These are phyloP conservation scores for Adelognathus sp. DNA, from an alignment of 2,888 invertebrate genomes.

Conservation along the genomic window DNA sequence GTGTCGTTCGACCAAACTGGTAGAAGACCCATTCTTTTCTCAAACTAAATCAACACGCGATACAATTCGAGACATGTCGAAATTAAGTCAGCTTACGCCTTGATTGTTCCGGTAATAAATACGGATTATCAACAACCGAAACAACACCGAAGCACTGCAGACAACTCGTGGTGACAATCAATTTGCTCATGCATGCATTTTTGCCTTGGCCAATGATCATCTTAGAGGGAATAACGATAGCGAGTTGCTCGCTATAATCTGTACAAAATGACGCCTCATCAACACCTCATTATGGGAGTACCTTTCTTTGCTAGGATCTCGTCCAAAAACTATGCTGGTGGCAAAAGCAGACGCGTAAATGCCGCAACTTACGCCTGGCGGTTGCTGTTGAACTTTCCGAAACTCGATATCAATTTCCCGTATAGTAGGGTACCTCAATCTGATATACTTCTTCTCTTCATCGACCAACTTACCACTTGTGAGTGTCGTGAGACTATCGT, in stretches of 20 bases:
- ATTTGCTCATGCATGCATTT: background rate
- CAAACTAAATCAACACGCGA: too few species aligned
- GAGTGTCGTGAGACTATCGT: slow-evolving; percentile 48
- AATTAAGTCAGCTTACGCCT: too few species aligned
- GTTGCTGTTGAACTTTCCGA: slow-evolving; percentile 35
- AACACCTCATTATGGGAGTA: slow-evolving; percentile 35
- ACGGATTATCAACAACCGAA: too few species aligned
- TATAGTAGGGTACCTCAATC: slow-evolving; percentile 42
- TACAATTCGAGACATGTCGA: too few species aligned
- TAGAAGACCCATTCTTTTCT: too few species aligned
- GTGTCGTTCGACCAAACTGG: too few species aligned
- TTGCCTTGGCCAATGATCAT: background rate
- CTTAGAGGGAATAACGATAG: slow-evolving; percentile 39
- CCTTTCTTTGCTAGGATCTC: slow-evolving; percentile 34
- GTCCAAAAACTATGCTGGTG: slow-evolving; percentile 47
- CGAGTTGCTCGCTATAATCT: slow-evolving; percentile 24
- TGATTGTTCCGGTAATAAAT: too few species aligned
- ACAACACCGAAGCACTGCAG: too few species aligned
- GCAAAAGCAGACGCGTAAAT: slow-evolving; percentile 59
- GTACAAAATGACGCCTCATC: slow-evolving; percentile 49
- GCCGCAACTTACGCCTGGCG: slow-evolving; percentile 49
- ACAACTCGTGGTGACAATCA: background rate
- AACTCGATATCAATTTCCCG: background rate
- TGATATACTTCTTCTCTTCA: slow-evolving; percentile 40
- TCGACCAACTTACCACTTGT: background rate